Conservation (phyloP, 1,140 invertebrate species). For the Steinernema khuongi region DNA sequence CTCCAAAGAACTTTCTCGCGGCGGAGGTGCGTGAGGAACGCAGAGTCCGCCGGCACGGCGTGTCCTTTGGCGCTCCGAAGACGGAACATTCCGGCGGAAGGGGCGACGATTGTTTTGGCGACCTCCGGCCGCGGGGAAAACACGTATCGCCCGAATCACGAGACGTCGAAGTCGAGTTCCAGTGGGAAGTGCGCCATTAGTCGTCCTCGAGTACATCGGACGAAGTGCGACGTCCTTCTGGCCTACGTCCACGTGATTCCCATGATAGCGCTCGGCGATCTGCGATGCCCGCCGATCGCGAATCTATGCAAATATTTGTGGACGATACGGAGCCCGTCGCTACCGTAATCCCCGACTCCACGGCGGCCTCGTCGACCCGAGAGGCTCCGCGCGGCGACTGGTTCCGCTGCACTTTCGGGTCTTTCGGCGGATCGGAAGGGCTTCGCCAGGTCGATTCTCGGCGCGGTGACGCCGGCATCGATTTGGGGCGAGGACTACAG, state of each 20-base stretch:
- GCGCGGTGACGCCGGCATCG: background rate
- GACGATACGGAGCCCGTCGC: background rate
- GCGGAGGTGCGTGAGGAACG: too few relatives aligned
- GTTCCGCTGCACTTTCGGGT: background rate
- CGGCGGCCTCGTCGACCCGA: too few relatives aligned
- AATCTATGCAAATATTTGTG: conserved; percentile 9
- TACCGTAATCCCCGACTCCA: too few relatives aligned
- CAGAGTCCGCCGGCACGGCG: too few relatives aligned
- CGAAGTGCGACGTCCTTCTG: background rate
- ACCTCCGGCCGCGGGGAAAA: background rate
- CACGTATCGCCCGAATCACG: background rate
- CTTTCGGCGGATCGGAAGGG: background rate
- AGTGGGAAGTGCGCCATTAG: conserved; percentile 4
- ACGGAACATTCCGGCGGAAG: too few relatives aligned
- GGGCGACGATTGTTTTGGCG: background rate
- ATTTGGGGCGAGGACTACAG: background rate
- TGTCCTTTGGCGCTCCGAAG: too few relatives aligned
- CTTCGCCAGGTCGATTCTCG: background rate
- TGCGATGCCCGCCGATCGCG: background rate
- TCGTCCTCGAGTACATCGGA: background rate
- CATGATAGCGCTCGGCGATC: background rate
- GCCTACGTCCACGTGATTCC: background rate
- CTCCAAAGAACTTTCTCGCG: background rate
- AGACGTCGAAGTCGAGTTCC: too few relatives aligned
- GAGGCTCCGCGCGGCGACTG: background rate